Percentiles rank a stretch among this genome's conserved stretches.
Evolutionary conservation across 2,888 invertebrate species (phyloP).

Genomic region (Drosophila atripex): DNA sequence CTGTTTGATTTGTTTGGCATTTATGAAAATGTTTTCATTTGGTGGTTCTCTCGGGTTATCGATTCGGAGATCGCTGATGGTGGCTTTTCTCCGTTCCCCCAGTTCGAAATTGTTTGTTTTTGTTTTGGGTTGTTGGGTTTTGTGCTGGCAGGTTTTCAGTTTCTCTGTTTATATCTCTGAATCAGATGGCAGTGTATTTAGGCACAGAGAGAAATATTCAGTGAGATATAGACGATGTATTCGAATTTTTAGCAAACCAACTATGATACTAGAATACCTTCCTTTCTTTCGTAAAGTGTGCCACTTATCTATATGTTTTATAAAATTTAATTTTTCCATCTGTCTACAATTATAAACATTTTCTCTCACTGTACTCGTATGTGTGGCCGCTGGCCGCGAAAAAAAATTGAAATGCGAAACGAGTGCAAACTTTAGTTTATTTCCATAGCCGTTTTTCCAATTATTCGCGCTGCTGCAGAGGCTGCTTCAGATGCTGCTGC

Average conservation of each 20-base stretch:
- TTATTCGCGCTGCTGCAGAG: conserved; percentile 56
- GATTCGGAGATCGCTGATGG: conserved; percentile 38
- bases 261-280: no score
- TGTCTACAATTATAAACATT: not conserved
- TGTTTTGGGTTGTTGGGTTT: conserved; percentile 27
- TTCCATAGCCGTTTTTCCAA: conserved; percentile 74
- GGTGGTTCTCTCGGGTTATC: conserved; percentile 33
- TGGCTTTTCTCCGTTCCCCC: conserved; percentile 34
- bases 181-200: conserved; percentile 27
- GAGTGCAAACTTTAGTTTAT: conserved; percentile 75
- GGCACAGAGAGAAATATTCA: conserved; percentile 11
- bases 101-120: conserved; percentile 17
- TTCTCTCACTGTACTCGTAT: conserved; percentile 29
- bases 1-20: conserved; percentile 49
- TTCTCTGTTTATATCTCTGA: conserved; percentile 64
- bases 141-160: conserved; percentile 16
- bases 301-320: no score
- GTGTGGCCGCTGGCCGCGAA: conserved; percentile 57
- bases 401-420: conserved; percentile 57
- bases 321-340: no score
- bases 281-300: no score
- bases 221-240: no score
- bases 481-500: conserved; percentile 42
- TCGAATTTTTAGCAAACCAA: no score
- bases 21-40: conserved; percentile 77